These are phyloP conservation scores for Hiodon alosoides DNA, from an alignment of 2,113 vertebrate species.

Conservation along the genomic window DNA sequence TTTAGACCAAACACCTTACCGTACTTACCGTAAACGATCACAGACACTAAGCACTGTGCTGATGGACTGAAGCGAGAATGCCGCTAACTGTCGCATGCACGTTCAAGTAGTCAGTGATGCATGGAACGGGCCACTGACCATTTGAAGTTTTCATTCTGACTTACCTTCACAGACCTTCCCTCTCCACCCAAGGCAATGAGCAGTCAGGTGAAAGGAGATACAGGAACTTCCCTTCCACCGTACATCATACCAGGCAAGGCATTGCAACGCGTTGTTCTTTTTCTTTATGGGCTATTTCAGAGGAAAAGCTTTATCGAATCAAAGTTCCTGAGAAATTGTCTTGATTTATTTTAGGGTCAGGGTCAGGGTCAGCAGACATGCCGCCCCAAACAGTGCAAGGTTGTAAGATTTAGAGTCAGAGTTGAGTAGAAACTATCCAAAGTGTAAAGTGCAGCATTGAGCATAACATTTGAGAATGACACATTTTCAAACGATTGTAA, in stretches of 20 bases:
- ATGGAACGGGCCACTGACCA: background rate
- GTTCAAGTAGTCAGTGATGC: background rate
- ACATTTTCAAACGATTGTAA: too few relatives aligned
- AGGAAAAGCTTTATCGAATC: background rate
- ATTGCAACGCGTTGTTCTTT: background rate
- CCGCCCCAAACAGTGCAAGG: too few relatives aligned
- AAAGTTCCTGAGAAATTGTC: background rate
- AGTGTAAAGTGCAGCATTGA: too few relatives aligned
- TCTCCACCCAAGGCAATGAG: slow-evolving; percentile 8
- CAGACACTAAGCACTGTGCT: too few relatives aligned
- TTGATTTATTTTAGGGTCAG: background rate
- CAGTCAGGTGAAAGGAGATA: background rate
- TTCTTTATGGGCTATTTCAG: background rate
- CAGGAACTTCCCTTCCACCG: slow-evolving; percentile 3
- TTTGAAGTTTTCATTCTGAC: background rate
- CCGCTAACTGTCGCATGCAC: too few relatives aligned
- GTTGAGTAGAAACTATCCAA: too few relatives aligned
- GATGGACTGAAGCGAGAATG: too few relatives aligned
- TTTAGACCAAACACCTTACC: too few relatives aligned
- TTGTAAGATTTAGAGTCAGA: too few relatives aligned
- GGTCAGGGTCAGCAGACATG: background rate
- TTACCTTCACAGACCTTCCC: background rate
- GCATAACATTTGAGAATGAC: too few relatives aligned
- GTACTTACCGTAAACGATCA: too few relatives aligned
- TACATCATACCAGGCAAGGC: slow-evolving; percentile 11